phyloP scores from a whole-genome alignment of 2,113 vertebrate genomes.

The Colossoma macropomum region DNA sequence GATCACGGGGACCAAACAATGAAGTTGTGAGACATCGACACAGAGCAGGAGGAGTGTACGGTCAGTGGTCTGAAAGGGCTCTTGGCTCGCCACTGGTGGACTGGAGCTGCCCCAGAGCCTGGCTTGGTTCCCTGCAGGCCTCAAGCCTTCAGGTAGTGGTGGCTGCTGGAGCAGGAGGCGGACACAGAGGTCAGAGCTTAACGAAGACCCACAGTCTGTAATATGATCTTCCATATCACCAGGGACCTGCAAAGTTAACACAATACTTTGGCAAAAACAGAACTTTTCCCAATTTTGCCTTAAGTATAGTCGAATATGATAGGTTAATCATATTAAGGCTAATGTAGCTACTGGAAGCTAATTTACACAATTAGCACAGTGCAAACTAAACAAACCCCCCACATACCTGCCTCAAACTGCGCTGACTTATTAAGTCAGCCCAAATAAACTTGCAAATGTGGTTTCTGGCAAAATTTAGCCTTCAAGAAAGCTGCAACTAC shows the following conservation, averaged over 20 bases:
- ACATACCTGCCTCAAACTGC: too few relatives aligned
- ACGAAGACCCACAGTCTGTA: constrained; percentile 47
- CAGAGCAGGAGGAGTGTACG: constrained; percentile 18
- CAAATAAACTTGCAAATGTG: too few relatives aligned
- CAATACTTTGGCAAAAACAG: neutral
- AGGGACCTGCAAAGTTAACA: neutral
- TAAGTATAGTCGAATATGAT: too few relatives aligned
- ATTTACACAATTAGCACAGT: too few relatives aligned
- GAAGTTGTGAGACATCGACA: neutral
- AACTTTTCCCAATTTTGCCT: too few relatives aligned
- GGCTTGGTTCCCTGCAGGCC: constrained; percentile 23
- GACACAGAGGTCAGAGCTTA: constrained; percentile 39
- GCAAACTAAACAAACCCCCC: too few relatives aligned
- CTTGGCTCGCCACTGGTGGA: constrained; percentile 41
- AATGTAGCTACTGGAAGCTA: too few relatives aligned
- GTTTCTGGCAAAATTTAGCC: too few relatives aligned
- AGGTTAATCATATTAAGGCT: too few relatives aligned
- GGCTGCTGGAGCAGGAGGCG: constrained; percentile 44
- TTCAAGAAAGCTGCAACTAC: too few relatives aligned
- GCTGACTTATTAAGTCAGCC: too few relatives aligned
- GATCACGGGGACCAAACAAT: neutral
- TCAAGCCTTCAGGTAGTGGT: constrained; percentile 41
- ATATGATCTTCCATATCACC: constrained; percentile 53
- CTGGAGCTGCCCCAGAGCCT: constrained; percentile 41
- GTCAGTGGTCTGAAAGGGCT: constrained; percentile 47